Percentiles rank a stretch among this genome's conserved stretches.
Evolutionary conservation across 2,888 invertebrate species (phyloP).

Genomic region (Aproaerema taeniolella): DNA sequence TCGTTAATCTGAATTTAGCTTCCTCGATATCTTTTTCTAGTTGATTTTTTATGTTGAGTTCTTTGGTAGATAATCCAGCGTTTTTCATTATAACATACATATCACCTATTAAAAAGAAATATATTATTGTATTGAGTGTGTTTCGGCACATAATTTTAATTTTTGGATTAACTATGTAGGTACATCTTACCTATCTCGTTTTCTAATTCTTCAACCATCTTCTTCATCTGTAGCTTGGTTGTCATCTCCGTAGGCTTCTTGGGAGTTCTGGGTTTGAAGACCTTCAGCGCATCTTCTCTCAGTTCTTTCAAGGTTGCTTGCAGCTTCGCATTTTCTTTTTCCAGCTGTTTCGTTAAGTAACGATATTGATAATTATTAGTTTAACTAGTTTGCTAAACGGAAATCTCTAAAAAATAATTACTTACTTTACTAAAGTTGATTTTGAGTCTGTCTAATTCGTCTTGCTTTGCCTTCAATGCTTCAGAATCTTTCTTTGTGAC

Average conservation of each 20-base stretch:
- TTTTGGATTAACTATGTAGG: no score
- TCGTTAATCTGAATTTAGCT: slow-evolving; percentile 67
- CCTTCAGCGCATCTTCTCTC: slow-evolving; percentile 80
- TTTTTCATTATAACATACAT: slow-evolving; percentile 79
- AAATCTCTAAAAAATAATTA: no score
- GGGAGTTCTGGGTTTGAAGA: slow-evolving; percentile 82
- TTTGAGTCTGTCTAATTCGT: slow-evolving; percentile 76
- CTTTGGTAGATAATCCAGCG: slow-evolving; percentile 70
- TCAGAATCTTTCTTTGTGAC: slow-evolving; percentile 62
- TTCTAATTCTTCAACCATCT: slow-evolving; percentile 91
- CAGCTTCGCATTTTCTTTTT: slow-evolving; percentile 81
- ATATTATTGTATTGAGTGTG: not conserved
- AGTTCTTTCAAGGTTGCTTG: slow-evolving; percentile 81
- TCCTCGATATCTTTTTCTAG: slow-evolving; percentile 74
- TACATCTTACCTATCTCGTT: slow-evolving; percentile 83
- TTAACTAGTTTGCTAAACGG: no score
- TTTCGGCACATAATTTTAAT: no score
- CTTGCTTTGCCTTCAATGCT: slow-evolving; percentile 58
- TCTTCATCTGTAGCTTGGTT: slow-evolving; percentile 85
- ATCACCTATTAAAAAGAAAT: slow-evolving; percentile 70
- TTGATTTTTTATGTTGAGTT: slow-evolving; percentile 62
- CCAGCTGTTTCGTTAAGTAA: slow-evolving; percentile 57
- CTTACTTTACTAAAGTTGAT: slow-evolving; percentile 63
- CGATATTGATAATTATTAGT: not conserved
- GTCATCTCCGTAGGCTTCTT: slow-evolving; percentile 85